phyloP scores from a whole-genome alignment of 2,797 vertebrate species.

The Brachyalestes nurse region DNA sequence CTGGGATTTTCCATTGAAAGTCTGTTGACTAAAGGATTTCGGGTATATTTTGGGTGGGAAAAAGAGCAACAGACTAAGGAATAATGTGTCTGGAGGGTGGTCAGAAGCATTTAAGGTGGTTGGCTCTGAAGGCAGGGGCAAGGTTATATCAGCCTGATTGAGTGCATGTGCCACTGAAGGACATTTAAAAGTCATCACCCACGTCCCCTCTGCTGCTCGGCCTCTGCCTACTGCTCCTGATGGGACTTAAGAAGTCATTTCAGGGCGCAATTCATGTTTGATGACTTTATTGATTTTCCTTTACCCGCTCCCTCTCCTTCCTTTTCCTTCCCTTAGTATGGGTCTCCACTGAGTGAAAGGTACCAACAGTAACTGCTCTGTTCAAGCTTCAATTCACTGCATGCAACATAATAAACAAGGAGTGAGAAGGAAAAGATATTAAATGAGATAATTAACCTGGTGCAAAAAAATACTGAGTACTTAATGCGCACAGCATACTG shows the following conservation, averaged over 20 bases:
- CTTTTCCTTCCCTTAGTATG: constrained; percentile 45
- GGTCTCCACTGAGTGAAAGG: constrained; percentile 64
- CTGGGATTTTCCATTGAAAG: background rate
- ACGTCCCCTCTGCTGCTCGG: constrained; percentile 36
- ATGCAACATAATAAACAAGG: constrained; percentile 14
- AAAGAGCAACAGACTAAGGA: background rate
- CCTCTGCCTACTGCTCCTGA: constrained; percentile 57
- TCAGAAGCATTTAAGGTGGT: constrained; percentile 35
- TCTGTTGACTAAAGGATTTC: background rate
- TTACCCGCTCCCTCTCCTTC: constrained; percentile 57
- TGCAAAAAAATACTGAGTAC: background rate
- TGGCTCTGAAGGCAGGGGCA: constrained; percentile 27
- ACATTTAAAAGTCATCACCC: constrained; percentile 66
- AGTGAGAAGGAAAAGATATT: background rate
- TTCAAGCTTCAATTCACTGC: constrained; percentile 27
- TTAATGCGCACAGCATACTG: background rate
- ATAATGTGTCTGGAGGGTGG: constrained; percentile 14
- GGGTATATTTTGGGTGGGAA: background rate
- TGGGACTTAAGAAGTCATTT: constrained; percentile 79
- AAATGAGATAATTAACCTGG: background rate
- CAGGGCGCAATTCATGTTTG: constrained; percentile 78
- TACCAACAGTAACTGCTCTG: constrained; percentile 55
- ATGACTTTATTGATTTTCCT: constrained; percentile 82
- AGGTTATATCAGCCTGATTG: constrained; percentile 61
- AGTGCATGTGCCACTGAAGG: constrained; percentile 67